These are phyloP conservation scores for Trichosurus vulpecula DNA, from an alignment of 2,797 vertebrate genomes.

Conservation along the genomic window DNA sequence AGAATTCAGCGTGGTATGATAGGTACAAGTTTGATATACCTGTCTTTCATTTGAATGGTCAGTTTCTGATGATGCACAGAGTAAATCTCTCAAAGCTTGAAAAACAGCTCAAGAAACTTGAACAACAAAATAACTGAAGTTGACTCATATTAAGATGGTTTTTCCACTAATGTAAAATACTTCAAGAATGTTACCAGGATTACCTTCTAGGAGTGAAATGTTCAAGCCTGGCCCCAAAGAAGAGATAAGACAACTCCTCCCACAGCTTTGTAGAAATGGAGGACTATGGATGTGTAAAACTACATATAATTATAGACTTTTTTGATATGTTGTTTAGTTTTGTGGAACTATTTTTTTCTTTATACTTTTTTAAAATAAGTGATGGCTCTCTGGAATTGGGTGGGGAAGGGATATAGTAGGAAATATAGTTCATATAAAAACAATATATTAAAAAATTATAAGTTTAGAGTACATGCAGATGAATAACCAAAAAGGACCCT, in stretches of 20 bases:
- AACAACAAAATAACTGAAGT: conserved; percentile 70
- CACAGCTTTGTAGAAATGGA: neutral
- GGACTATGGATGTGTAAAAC: conserved; percentile 11
- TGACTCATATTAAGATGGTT: neutral
- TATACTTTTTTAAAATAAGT: neutral
- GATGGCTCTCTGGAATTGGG: neutral
- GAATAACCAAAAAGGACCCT: neutral
- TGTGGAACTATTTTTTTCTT: neutral
- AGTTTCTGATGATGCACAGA: conserved; percentile 91
- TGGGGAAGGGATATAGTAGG: neutral
- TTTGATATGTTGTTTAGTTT: neutral
- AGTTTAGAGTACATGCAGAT: neutral
- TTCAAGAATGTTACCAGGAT: conserved; percentile 2
- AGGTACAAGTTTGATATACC: conserved; percentile 91
- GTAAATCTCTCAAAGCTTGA: conserved; percentile 87
- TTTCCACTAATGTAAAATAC: conserved; percentile 21
- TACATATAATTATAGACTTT: neutral
- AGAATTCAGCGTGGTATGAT: conserved; percentile 87
- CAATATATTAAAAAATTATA: neutral
- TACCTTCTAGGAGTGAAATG: conserved; percentile 7
- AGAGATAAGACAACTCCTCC: conserved; percentile 43
- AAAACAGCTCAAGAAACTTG: conserved; percentile 82
- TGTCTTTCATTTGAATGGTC: conserved; percentile 91
- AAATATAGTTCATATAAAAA: neutral
- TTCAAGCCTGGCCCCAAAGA: conserved; percentile 16